Base-by-base conservation (phyloP, 2,888 invertebrate species). In the Drosophila pseudotakahashii region DNA sequence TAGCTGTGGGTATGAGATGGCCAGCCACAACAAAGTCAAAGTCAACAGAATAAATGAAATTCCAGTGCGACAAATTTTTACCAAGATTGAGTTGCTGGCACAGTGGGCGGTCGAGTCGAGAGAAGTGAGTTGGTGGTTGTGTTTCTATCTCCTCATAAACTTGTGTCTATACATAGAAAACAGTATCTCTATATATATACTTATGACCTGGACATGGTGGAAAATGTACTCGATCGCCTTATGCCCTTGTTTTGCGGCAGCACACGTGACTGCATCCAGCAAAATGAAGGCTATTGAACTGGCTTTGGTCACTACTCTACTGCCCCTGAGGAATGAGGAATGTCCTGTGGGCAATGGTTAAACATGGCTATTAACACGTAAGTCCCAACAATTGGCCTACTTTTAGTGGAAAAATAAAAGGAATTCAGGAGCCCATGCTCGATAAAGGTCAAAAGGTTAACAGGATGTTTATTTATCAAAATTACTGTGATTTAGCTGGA, bases 11-110 rank as follows among this genome's bases (percentile, higher is more conserved):
- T 30, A 30, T 14, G 26, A 7, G 30, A 30, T 30, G 48, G 48
- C 19, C 41, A 54, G 13, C 57, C 45, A 57, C 58, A 58, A 54
- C 61, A 74, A 45, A 76, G 73, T 54, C 48, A 30, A 45, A 59
- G 50, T 48, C 26, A 19, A 53, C 55, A 34, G 7, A 47, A 51
- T 30, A 54, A 58, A 62, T 62, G 59, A 60, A 63, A 68, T 78
- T 57, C 50, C 67, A 14, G 48, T 3, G 19, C 45, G 44, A 52
- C 41, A 60, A 57, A 63, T 69, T 63, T 58, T 54, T 53, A 48
- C 36, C 39, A 63, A 23, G 41, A 62, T 62, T 34, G 39, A 48
- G 62, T 16, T 41, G 39, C 47, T 16, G 47, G 7, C 23, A 10
- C 42, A 13, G 19, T 44, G 45, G 45, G 45, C 45, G n/a, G 26